These are phyloP conservation scores for Ooceraea biroi DNA, from an alignment of 1,140 invertebrate species.

Conservation along the genomic window DNA sequence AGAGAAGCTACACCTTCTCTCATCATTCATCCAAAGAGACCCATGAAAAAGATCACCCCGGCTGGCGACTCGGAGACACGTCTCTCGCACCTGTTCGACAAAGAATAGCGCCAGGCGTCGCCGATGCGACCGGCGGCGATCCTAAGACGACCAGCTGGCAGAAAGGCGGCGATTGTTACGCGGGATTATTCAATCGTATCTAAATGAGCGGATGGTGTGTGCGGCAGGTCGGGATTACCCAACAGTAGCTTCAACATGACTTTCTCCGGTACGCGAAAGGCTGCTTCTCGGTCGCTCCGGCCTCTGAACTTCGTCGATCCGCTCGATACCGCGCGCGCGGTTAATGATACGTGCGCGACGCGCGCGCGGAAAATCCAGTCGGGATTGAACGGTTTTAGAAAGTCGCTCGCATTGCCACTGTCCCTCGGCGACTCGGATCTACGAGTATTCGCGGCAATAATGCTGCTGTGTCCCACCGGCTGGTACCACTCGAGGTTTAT, in stretches of 20 bases:
- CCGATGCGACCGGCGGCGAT: neutral
- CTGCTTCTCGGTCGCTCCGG: neutral
- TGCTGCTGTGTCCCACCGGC: conserved; percentile 13
- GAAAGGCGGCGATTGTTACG: conserved; percentile 44
- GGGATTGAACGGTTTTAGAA: conserved; percentile 41
- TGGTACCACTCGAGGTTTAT: conserved; percentile 28
- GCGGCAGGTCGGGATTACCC: conserved; percentile 32
- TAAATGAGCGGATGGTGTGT: conserved; percentile 19
- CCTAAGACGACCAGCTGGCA: neutral
- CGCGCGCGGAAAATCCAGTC: conserved; percentile 31
- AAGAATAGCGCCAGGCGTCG: too few species aligned
- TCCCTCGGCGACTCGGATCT: neutral
- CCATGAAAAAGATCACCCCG: too few species aligned
- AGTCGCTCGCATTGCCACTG: conserved; percentile 14
- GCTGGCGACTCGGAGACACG: too few species aligned
- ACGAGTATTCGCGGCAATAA: neutral
- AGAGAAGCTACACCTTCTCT: too few species aligned
- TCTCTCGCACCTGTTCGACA: neutral
- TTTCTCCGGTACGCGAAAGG: conserved; percentile 40
- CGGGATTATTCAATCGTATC: conserved; percentile 45
- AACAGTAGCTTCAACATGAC: conserved; percentile 33
- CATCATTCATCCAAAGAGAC: too few species aligned
- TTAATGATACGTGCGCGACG: conserved; percentile 20
- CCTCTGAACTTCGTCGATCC: conserved; percentile 42
- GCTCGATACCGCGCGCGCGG: neutral